Evolutionary conservation across 2,797 vertebrate genomes (phyloP).

Genomic region (Schizothorax lantsangensis): DNA sequence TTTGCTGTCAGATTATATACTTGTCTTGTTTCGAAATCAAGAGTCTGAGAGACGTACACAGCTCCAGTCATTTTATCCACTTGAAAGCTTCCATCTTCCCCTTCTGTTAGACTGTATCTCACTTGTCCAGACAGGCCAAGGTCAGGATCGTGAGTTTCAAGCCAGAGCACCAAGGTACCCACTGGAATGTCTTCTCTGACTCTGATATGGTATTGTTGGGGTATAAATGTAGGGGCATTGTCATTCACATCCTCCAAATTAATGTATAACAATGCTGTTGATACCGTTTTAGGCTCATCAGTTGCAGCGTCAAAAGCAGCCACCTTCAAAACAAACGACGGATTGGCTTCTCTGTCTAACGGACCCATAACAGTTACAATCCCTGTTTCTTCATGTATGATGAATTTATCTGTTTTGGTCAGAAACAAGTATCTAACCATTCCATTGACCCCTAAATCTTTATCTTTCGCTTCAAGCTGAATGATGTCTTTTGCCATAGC

Average conservation of each 20-base stretch:
- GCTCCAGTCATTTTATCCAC: conserved; percentile 86
- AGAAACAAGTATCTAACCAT: conserved; percentile 81
- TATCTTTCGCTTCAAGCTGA: conserved; percentile 84
- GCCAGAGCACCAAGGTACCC: conserved; percentile 82
- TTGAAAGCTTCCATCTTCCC: conserved; percentile 80
- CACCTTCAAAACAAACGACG: conserved; percentile 77
- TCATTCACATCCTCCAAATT: conserved; percentile 85
- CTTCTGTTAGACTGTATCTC: conserved; percentile 81
- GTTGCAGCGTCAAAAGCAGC: conserved; percentile 81
- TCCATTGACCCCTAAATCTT: conserved; percentile 80
- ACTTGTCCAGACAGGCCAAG: conserved; percentile 84
- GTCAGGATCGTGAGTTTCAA: conserved; percentile 86
- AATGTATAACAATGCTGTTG: conserved; percentile 80
- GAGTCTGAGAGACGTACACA: conserved; percentile 77
- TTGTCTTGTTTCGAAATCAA: conserved; percentile 87
- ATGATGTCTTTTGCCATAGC: conserved; percentile 79
- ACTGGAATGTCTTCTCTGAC: conserved; percentile 85
- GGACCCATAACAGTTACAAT: conserved; percentile 73
- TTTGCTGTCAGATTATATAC: conserved; percentile 84
- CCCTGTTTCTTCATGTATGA: conserved; percentile 79
- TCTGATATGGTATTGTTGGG: conserved; percentile 80
- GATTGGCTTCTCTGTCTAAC: conserved; percentile 80
- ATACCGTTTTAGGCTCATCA: conserved; percentile 77
- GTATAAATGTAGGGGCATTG: conserved; percentile 83
- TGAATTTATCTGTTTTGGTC: conserved; percentile 82